Percentiles rank a stretch among this genome's conserved stretches.
Conservation (phyloP, 2,113 vertebrate species). For the Chlorodrepanis virens region DNA sequence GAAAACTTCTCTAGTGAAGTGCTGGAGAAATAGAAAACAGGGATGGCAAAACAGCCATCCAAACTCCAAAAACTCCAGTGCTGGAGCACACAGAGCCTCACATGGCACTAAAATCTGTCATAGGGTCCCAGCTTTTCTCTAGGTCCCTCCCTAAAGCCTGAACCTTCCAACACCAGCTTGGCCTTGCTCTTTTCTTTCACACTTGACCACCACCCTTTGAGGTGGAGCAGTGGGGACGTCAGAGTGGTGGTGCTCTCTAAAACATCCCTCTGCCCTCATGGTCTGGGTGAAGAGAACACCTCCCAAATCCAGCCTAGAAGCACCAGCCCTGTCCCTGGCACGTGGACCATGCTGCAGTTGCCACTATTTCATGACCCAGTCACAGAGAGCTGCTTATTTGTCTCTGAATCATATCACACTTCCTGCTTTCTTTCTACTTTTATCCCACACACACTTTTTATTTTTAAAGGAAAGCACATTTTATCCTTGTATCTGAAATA, state of each 20-base stretch:
- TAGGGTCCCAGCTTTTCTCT: background rate
- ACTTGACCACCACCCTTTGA: background rate
- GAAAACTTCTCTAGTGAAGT: background rate
- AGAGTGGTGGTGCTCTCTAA: background rate
- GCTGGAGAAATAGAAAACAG: background rate
- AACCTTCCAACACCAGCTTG: background rate
- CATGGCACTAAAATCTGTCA: too few species aligned
- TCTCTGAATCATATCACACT: background rate
- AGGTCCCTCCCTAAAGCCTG: background rate
- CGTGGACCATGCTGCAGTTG: background rate
- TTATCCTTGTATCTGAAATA: background rate
- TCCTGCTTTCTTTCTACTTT: background rate
- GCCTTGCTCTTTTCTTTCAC: background rate
- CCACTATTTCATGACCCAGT: background rate
- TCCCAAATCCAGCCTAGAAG: background rate
- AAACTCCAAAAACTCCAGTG: background rate
- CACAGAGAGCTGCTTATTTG: background rate
- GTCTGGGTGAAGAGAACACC: background rate
- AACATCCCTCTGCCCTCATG: background rate
- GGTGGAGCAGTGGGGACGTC: background rate
- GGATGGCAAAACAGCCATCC: background rate
- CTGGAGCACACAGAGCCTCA: background rate
- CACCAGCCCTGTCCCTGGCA: background rate
- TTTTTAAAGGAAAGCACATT: background rate
- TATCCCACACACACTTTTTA: fast-evolving